Conservation (phyloP, 2,797 vertebrate species). For the Allobates femoralis region DNA sequence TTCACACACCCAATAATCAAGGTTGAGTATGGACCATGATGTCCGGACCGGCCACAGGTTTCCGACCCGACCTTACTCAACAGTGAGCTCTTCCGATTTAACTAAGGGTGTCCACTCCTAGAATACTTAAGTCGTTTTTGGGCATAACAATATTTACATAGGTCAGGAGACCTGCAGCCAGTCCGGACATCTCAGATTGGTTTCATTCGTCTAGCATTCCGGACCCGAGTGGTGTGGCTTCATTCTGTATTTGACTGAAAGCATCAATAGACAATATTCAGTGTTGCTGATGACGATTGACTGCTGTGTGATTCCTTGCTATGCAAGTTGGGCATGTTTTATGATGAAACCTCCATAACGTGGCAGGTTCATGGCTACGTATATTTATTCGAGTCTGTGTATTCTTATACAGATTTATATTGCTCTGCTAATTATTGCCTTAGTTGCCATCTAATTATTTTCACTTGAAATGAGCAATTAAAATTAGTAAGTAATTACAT, state of each 20-base stretch:
- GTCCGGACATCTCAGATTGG: not conserved
- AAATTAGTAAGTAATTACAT: constrained; percentile 65
- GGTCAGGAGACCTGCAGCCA: too few relatives aligned
- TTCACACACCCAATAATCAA: too few relatives aligned
- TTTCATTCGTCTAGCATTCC: not conserved
- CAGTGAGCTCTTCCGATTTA: too few relatives aligned
- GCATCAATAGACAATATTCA: not conserved
- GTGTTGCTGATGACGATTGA: not conserved
- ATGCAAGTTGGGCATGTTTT: not conserved
- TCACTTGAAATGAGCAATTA: constrained; percentile 64
- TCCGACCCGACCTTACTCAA: too few relatives aligned
- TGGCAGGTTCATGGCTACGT: constrained; percentile 30
- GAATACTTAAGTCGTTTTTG: too few relatives aligned
- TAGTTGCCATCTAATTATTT: constrained; percentile 64
- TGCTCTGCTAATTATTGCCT: constrained; percentile 58
- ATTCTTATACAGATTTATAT: constrained; percentile 61
- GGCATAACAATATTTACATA: too few relatives aligned
- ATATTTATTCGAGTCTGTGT: constrained; percentile 49
- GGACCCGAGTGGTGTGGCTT: not conserved
- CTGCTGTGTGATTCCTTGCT: not conserved
- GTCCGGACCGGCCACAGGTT: too few relatives aligned
- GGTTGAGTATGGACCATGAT: too few relatives aligned
- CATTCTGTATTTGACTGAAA: not conserved
- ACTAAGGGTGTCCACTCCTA: too few relatives aligned
- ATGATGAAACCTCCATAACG: constrained; percentile 4